Conservation (phyloP, 2,888 invertebrate species). For the Tinea semifulvella region DNA sequence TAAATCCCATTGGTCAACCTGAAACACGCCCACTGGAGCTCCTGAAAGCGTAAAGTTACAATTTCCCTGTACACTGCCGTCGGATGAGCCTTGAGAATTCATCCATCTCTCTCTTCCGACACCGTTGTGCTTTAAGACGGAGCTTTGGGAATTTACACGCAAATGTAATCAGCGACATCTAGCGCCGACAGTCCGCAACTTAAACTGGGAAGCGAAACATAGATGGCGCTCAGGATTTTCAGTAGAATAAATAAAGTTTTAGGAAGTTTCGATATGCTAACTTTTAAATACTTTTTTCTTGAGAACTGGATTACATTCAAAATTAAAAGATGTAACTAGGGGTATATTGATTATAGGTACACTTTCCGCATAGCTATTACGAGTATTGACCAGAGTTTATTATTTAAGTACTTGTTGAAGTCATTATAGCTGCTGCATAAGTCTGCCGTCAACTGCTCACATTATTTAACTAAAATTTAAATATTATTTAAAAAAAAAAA, state of each 20-base stretch:
- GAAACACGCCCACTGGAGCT: constrained; percentile 44
- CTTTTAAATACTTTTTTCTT: not conserved
- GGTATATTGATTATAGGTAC: too few relatives aligned
- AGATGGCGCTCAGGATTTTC: constrained; percentile 44
- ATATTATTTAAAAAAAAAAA: too few relatives aligned
- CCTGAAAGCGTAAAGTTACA: constrained; percentile 48
- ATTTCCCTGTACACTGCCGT: constrained; percentile 34
- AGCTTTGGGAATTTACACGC: constrained; percentile 30
- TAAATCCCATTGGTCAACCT: constrained; percentile 48
- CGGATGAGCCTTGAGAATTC: constrained; percentile 57
- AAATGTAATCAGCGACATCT: constrained; percentile 40
- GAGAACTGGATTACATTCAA: too few relatives aligned
- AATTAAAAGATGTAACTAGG: too few relatives aligned
- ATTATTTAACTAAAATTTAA: too few relatives aligned
- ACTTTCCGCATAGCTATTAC: too few relatives aligned
- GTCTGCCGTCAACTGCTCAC: too few relatives aligned
- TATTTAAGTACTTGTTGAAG: too few relatives aligned
- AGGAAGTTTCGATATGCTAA: not conserved
- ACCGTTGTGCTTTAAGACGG: constrained; percentile 54
- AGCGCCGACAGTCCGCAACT: constrained; percentile 26
- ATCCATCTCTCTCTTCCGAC: constrained; percentile 57
- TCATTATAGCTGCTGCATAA: too few relatives aligned
- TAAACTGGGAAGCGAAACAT: constrained; percentile 24
- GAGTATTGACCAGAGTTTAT: too few relatives aligned
- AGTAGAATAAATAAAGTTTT: not conserved